A percentile compares a stretch with the other conserved stretches of the same genome.
Evolutionary conservation across 2,888 invertebrate genomes (phyloP).

Genomic region (Meandrusa payeni): DNA sequence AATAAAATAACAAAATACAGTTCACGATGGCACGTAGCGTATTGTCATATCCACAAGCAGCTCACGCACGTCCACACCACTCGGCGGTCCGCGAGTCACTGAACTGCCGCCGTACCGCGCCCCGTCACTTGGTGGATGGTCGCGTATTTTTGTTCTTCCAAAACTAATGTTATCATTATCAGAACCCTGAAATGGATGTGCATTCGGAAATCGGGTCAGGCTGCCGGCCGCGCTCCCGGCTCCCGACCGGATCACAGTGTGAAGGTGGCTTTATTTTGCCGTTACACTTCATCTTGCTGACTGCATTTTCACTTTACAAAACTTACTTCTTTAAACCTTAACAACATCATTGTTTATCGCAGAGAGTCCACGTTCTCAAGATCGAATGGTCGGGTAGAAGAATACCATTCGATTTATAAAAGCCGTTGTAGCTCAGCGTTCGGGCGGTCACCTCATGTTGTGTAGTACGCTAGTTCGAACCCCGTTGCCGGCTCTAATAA

Average conservation of each 20-base stretch:
- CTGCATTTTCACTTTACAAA: too few relatives aligned
- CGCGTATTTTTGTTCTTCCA: conserved; percentile 57
- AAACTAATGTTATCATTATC: conserved; percentile 64
- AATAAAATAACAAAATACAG: conserved; percentile 36
- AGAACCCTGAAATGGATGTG: conserved; percentile 55
- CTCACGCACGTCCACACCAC: conserved; percentile 44
- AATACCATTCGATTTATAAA: too few relatives aligned
- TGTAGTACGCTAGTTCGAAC: too few relatives aligned
- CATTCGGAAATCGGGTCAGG: conserved; percentile 68
- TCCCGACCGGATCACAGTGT: too few relatives aligned
- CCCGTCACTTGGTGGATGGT: conserved; percentile 52
- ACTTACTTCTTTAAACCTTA: too few relatives aligned
- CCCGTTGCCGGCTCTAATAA: too few relatives aligned
- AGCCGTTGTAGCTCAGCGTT: too few relatives aligned
- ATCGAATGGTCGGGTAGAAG: too few relatives aligned
- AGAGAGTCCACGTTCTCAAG: too few relatives aligned
- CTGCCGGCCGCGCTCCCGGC: conserved; percentile 37
- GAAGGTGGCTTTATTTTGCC: conserved; percentile 5
- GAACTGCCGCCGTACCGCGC: conserved; percentile 53
- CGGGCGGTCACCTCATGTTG: too few relatives aligned
- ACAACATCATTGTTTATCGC: too few relatives aligned
- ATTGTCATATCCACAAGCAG: conserved; percentile 19
- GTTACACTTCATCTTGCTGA: too few relatives aligned
- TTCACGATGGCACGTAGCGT: conserved; percentile 31
- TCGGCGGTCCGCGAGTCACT: conserved; percentile 67